Evolutionary conservation across 2,888 invertebrate genomes (phyloP).

Genomic region (Lumbricus terrestris): DNA sequence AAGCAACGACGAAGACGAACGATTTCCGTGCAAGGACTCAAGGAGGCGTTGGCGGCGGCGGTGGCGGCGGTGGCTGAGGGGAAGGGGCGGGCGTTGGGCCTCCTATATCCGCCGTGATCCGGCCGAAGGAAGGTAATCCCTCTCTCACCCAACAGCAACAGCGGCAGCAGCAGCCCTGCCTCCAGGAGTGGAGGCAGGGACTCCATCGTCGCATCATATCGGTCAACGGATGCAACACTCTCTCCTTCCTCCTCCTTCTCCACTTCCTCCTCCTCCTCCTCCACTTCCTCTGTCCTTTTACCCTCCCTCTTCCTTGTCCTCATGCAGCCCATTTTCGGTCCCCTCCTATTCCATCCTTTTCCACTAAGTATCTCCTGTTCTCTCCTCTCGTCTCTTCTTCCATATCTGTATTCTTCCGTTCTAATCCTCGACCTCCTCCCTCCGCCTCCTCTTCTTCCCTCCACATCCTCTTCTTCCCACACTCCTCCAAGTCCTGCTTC

Average conservation of each 20-base stretch:
- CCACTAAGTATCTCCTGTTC: not conserved
- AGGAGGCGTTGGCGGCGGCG: not conserved
- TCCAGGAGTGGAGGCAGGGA: not conserved
- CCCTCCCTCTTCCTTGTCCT: not conserved
- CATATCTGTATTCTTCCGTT: not conserved
- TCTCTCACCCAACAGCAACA: not conserved
- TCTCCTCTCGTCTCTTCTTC: not conserved
- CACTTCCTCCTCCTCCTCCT: not conserved
- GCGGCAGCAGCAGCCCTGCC: no score
- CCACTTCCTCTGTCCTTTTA: not conserved
- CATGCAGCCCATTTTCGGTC: not conserved
- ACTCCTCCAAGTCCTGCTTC: not conserved
- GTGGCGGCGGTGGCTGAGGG: not conserved
- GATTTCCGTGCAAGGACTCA: not conserved
- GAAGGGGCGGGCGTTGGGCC: not conserved
- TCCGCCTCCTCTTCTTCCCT: not conserved
- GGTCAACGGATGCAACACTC: not conserved
- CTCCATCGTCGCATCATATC: not conserved
- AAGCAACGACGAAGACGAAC: not conserved
- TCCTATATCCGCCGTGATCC: not conserved
- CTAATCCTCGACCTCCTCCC: not conserved
- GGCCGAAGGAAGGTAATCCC: not conserved
- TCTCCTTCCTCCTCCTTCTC: not conserved
- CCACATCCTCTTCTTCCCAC: not conserved
- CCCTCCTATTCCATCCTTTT: no score